Evolutionary conservation across 2,888 invertebrate genomes (phyloP).

Genomic region (Caenorhabditis drosophilae): DNA sequence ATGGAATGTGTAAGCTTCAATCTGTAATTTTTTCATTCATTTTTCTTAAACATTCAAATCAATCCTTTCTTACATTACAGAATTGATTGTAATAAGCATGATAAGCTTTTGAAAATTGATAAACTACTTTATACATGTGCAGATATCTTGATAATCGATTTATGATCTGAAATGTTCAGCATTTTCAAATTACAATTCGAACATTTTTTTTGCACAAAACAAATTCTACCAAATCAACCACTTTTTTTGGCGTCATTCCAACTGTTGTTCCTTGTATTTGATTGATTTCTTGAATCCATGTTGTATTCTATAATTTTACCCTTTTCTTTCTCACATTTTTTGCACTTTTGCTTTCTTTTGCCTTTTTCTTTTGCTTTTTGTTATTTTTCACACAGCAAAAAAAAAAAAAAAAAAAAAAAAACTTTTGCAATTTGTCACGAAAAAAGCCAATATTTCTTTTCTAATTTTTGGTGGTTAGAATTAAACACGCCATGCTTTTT

Average conservation of each 20-base stretch:
- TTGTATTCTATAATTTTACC: slow-evolving; percentile 30
- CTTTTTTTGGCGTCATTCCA: slow-evolving; percentile 6
- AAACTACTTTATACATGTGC: slow-evolving; percentile 58
- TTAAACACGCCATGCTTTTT: no score
- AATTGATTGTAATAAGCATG: slow-evolving; percentile 40
- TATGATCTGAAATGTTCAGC: slow-evolving; percentile 13
- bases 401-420: no score
- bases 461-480: no score
- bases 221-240: slow-evolving; percentile 12
- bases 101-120: slow-evolving; percentile 56
- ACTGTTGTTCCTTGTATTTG: slow-evolving; percentile 6
- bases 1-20: slow-evolving; percentile 90
- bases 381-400: no score
- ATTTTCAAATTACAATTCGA: not conserved
- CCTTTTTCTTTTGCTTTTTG: no score
- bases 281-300: slow-evolving; percentile 31
- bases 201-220: not conserved
- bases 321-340: no score
- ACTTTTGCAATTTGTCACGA: no score
- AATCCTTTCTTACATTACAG: slow-evolving; percentile 47
- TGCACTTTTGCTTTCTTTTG: no score
- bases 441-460: no score
- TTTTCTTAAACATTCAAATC: no score
- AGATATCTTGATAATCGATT: slow-evolving; percentile 50
- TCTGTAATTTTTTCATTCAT: no score